A percentile compares a stretch with the other conserved stretches of the same genome.
Evolutionary conservation across 2,797 vertebrate genomes (phyloP).

Genomic region (Silurus aristotelis): DNA sequence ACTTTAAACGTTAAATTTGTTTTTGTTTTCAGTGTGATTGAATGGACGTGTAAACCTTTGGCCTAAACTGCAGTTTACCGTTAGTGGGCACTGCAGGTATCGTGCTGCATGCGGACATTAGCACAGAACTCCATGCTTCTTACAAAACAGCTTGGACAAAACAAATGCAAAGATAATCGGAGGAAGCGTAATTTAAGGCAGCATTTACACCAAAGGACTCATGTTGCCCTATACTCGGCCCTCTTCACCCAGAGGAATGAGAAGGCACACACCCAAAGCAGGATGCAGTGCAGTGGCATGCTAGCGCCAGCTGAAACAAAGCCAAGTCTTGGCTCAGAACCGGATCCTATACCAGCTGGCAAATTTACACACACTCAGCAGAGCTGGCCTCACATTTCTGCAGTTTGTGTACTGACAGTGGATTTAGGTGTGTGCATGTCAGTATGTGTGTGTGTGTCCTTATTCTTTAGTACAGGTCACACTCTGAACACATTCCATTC

Average conservation of each 20-base stretch:
- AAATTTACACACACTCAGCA: constrained; percentile 68
- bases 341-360: constrained; percentile 63
- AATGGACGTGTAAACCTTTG: neutral
- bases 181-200: constrained; percentile 19
- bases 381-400: constrained; percentile 57
- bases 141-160: constrained; percentile 8
- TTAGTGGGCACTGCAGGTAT: constrained; percentile 1
- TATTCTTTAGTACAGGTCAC: neutral
- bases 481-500: neutral
- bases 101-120: constrained; percentile 3
- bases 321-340: constrained; percentile 33
- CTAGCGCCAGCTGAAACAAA: constrained; percentile 25
- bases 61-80: neutral
- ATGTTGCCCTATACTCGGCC: constrained; percentile 1
- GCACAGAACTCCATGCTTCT: neutral
- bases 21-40: neutral
- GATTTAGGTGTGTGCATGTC: neutral
- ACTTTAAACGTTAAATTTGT: neutral
- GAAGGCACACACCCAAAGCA: constrained; percentile 26
- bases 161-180: constrained; percentile 9
- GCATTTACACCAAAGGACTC: constrained; percentile 4
- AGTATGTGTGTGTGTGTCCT: neutral
- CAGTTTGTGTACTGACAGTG: constrained; percentile 13
- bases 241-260: constrained; percentile 12
- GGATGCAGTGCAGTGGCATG: constrained; percentile 29